These are phyloP conservation scores for Tichodroma muraria DNA, from an alignment of 2,113 vertebrate genomes.

Conservation along the genomic window DNA sequence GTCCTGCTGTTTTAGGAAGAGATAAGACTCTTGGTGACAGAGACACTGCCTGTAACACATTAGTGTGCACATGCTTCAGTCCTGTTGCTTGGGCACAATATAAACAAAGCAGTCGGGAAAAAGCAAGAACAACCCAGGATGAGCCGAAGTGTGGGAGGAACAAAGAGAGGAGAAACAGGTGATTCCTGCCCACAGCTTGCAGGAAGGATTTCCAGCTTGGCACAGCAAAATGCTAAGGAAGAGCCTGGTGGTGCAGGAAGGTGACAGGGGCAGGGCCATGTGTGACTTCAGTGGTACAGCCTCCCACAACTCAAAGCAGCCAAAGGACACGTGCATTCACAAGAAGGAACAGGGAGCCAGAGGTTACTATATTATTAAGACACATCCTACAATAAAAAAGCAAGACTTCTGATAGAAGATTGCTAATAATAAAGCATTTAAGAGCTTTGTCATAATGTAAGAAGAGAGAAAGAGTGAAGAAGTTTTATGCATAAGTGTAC, in stretches of 20 bases:
- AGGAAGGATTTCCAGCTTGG: background rate
- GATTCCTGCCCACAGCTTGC: background rate
- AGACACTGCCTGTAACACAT: background rate
- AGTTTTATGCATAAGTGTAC: background rate
- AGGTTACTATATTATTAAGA: background rate
- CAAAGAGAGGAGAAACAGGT: background rate
- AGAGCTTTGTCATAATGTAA: background rate
- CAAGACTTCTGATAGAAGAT: background rate
- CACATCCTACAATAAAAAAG: background rate
- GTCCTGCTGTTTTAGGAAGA: background rate
- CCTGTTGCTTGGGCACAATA: background rate
- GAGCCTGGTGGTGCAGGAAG: background rate
- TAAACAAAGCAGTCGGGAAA: background rate
- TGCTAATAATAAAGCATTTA: background rate
- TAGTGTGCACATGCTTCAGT: background rate
- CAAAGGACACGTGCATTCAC: fast-evolving
- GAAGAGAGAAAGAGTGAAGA: background rate
- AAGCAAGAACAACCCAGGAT: background rate
- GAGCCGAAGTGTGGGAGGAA: background rate
- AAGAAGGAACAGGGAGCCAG: background rate
- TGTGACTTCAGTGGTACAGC: background rate
- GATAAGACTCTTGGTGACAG: background rate
- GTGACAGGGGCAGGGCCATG: background rate
- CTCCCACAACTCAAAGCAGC: background rate
- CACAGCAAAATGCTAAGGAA: background rate